These are phyloP conservation scores for Drosophila ficusphila DNA, from an alignment of 1,140 invertebrate species.

Conservation along the genomic window DNA sequence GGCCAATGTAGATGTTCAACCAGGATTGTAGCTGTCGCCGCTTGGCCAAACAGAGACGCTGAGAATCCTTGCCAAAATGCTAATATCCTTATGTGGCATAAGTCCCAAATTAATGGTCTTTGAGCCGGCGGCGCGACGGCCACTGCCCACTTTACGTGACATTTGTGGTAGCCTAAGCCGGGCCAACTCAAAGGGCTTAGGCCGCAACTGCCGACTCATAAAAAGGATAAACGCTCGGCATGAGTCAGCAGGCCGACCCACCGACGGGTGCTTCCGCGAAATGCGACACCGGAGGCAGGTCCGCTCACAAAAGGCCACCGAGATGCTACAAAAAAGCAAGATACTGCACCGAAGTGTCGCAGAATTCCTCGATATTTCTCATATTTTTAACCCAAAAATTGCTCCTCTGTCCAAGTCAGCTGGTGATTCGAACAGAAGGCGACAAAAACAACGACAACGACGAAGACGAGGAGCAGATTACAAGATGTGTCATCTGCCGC, in stretches of 20 bases:
- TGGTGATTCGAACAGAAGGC: conserved; percentile 43
- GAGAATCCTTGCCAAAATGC: conserved; percentile 52
- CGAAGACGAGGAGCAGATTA: conserved; percentile 52
- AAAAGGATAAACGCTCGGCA: conserved; percentile 75
- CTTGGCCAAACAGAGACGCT: conserved; percentile 42
- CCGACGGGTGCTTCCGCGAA: conserved; percentile 69
- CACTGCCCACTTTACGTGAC: conserved; percentile 78
- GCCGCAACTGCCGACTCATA: conserved; percentile 60
- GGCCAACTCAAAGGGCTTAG: conserved; percentile 60
- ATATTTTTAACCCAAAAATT: conserved; percentile 57
- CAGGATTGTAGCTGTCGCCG: conserved; percentile 35
- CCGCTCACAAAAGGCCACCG: conserved; percentile 28
- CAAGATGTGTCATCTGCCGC: conserved; percentile 69
- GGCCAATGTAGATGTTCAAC: conserved; percentile 54
- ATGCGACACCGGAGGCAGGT: conserved; percentile 61
- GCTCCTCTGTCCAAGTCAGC: conserved; percentile 58
- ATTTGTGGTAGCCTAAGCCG: conserved; percentile 73
- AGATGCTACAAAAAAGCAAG: conserved; percentile 17
- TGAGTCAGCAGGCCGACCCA: conserved; percentile 66
- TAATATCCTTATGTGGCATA: conserved; percentile 70
- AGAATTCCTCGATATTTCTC: conserved; percentile 51
- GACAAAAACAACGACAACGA: too few relatives aligned
- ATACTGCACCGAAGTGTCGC: conserved; percentile 51
- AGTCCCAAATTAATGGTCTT: conserved; percentile 75
- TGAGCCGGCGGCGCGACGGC: conserved; percentile 43